Conservation (phyloP, 2,888 invertebrate genomes). For the Oegoconia quadripuncta region DNA sequence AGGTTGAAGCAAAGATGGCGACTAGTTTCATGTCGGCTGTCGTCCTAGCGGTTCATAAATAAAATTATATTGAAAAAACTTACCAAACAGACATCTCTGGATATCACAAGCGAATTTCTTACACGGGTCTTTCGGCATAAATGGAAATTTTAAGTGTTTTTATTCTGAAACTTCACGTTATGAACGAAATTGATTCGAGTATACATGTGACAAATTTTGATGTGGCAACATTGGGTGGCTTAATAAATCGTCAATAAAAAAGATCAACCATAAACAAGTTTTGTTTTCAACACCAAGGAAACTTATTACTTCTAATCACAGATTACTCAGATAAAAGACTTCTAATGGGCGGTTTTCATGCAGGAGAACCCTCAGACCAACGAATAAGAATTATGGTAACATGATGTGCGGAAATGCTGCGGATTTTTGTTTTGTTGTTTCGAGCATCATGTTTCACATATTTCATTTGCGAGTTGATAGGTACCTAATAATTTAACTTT, state of each 20-base stretch:
- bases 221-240: slow-evolving; percentile 42
- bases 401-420: too few species aligned
- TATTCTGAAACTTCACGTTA: slow-evolving; percentile 39
- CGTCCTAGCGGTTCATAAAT: slow-evolving; percentile 56
- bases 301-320: neutral
- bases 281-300: neutral
- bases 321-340: too few species aligned
- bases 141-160: slow-evolving; percentile 45
- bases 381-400: too few species aligned
- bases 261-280: neutral
- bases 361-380: too few species aligned
- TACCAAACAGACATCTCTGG: slow-evolving; percentile 88
- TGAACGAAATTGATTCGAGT: slow-evolving; percentile 57
- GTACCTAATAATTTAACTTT: too few species aligned
- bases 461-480: too few species aligned
- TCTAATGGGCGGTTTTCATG: too few species aligned
- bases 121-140: slow-evolving; percentile 85
- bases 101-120: slow-evolving; percentile 88
- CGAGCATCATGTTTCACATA: too few species aligned
- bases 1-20: slow-evolving; percentile 78
- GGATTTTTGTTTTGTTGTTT: too few species aligned
- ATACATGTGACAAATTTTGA: slow-evolving; percentile 43
- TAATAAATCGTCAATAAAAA: slow-evolving; percentile 10
- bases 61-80: slow-evolving; percentile 55
- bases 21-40: slow-evolving; percentile 69